Evolutionary conservation across 2,888 invertebrate genomes (phyloP), one percentile per base, ranked within the genome.

Genomic region (Brachypalpus laphriformis): DNA sequence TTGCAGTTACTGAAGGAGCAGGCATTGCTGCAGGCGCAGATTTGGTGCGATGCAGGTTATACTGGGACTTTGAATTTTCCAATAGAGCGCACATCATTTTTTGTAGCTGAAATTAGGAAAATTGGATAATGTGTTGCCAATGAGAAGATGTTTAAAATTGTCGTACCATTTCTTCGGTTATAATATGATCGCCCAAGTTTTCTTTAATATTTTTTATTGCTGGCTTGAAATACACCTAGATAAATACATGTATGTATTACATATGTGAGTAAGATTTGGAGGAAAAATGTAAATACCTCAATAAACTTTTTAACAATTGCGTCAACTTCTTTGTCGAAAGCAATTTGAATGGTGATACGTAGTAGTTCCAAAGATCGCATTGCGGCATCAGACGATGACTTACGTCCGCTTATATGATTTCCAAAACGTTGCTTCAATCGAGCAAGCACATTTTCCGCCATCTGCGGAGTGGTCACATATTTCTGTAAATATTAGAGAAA

Each of bases 311-410:
- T 93, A 66, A 95, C 92, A 59, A 95, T 92, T 28, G 91, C 90
- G 88, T 94, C 93, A 51, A 95, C 93, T 88, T 95, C 94, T 87
- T 93, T 93, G 89, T 94, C 94, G 57, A 95, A 94, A 56, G 92
- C 91, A 66, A 93, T 92, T 90, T 95, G 95, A 70, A 95, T 91
- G 87, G 93, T 94, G 87, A 94, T 94, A 42, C 95, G 91, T 28
- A 95, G 89, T 51, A 95, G 89, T 88, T 95, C 94, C 87, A 95
- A 88, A 0, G 94, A 94, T 87, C 91, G 87, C 90, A 91, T 90
- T 4, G 91, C 90, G 0, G 90, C 89, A 81, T 92, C 92, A 0
- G 91, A 89, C 16, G 89, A 89, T 37, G 89, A 87, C 68, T 88
- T 88, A 6, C 88, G 89, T 16, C 89, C 89, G 8, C 89, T 88